phyloP scores from a whole-genome alignment of 2,888 invertebrate species.

The Mythimna vitellina region DNA sequence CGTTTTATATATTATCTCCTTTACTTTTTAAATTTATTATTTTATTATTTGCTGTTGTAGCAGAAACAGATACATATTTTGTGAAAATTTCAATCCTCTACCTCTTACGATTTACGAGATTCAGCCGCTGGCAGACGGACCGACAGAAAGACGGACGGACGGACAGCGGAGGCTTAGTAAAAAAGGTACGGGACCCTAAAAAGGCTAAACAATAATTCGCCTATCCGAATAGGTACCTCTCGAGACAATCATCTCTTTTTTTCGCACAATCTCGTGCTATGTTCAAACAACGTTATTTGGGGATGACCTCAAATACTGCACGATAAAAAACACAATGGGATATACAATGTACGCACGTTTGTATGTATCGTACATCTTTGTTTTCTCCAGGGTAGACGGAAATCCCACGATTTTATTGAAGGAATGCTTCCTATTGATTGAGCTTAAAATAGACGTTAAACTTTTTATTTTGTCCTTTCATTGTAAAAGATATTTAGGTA shows the following conservation, averaged over 20 bases:
- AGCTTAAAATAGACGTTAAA: not conserved
- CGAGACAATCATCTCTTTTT: constrained; percentile 13
- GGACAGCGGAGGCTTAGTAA: too few relatives aligned
- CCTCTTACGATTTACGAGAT: too few relatives aligned
- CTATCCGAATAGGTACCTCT: constrained; percentile 3
- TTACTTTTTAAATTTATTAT: too few relatives aligned
- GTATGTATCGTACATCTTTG: constrained; percentile 12
- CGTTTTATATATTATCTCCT: too few relatives aligned
- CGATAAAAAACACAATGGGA: constrained; percentile 46
- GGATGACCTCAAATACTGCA: constrained; percentile 37
- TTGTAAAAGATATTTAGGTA: too few relatives aligned
- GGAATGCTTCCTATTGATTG: constrained; percentile 14
- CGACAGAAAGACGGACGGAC: too few relatives aligned
- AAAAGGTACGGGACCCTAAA: too few relatives aligned
- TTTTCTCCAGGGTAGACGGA: constrained; percentile 1
- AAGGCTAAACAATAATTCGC: not conserved
- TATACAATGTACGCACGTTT: constrained; percentile 6
- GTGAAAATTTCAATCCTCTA: too few relatives aligned
- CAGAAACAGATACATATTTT: too few relatives aligned
- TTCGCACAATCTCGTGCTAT: constrained; percentile 12
- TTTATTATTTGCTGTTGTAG: too few relatives aligned
- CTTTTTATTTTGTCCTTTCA: not conserved
- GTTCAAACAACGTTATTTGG: constrained; percentile 34
- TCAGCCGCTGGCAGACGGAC: too few relatives aligned
- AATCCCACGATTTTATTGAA: constrained; percentile 8